Evolutionary conservation across 2,113 vertebrate genomes (phyloP), one percentile per base, ranked within the genome.

Genomic region (Typhlomys cinereus): DNA sequence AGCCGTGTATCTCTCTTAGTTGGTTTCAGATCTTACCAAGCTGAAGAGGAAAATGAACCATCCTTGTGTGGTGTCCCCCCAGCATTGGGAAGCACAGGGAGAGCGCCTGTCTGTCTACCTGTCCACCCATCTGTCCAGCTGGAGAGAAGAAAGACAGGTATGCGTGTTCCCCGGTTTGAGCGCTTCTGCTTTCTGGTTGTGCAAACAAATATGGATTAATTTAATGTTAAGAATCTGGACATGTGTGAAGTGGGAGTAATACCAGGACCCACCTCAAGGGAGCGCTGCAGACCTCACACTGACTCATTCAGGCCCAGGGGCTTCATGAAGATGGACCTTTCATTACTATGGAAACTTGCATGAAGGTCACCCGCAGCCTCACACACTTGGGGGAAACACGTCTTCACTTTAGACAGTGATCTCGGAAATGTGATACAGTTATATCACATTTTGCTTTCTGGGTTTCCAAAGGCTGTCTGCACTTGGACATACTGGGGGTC

Each of bases 301-400:
- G 41, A 67, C 36, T 46, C 27, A 7, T 23, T 11, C 23, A 36
- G 85, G 52, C 1, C 8, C n/a, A 14, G 13, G 54, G 14, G 27
- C 50, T 44, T 15, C 17, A 34, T 41, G 23, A 50, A 11, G 31
- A 10, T 21, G 36, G 15, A 13, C 15, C 61, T 57, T 31, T 85
- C 31, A 39, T 71, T 2, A 14, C n/a, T 31, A 21, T 11, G 69
- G 82, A 27, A 73, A 31, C 46, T 4, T n/a, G 61, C 0, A 2
- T 0, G 12, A 46, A 74, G 69, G 29, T 4, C 39, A 34, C 59
- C 23, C 46, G 34, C 13, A 59, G 44, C 17, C 18, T 85, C 64
- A 18, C 2, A 18, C 0, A 31, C 27, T 21, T 21, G 50, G 31
- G 13, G 2, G 64, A 52, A 46, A 20, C 34, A 0, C n/a, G n/a